These are phyloP conservation scores for Drosophila percnosoma DNA, from an alignment of 2,888 invertebrate species.

Conservation along the genomic window DNA sequence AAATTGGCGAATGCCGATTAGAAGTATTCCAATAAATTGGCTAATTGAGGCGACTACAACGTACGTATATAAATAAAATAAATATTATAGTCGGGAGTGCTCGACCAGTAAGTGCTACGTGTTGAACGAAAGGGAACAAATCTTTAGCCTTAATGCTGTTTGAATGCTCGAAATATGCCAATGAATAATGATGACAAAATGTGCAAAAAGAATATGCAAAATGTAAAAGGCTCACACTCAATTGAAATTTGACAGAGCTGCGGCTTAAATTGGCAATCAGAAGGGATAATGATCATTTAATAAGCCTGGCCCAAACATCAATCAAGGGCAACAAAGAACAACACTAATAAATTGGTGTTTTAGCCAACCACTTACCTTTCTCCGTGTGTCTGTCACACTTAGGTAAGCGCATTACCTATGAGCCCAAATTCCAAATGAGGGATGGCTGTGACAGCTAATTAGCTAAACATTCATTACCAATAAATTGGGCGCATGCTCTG, in stretches of 20 bases:
- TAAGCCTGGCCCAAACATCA: not conserved
- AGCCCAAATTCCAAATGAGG: constrained; percentile 9
- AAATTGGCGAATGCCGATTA: constrained; percentile 31
- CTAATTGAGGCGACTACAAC: constrained; percentile 7
- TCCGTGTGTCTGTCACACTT: not conserved
- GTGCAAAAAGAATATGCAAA: not conserved
- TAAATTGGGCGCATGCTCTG: constrained; percentile 30
- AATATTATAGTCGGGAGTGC: not conserved
- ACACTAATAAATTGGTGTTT: not conserved
- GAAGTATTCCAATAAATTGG: constrained; percentile 33
- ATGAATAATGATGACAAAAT: not conserved
- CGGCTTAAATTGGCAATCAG: not conserved
- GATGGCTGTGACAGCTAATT: constrained; percentile 49
- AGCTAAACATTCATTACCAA: constrained; percentile 25
- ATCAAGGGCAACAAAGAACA: not conserved
- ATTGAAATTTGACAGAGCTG: not conserved
- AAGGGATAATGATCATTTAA: not conserved
- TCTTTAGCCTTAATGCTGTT: too few relatives aligned
- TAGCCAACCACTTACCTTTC: not conserved
- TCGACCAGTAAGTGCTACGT: not conserved
- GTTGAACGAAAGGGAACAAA: not conserved
- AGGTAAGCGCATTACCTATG: constrained; percentile 21
- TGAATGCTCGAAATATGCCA: too few relatives aligned
- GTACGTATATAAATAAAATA: not conserved
- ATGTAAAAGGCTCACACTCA: not conserved